Evolutionary conservation across 2,113 vertebrate genomes (phyloP).

Genomic region (Pomatostomus ruficeps): DNA sequence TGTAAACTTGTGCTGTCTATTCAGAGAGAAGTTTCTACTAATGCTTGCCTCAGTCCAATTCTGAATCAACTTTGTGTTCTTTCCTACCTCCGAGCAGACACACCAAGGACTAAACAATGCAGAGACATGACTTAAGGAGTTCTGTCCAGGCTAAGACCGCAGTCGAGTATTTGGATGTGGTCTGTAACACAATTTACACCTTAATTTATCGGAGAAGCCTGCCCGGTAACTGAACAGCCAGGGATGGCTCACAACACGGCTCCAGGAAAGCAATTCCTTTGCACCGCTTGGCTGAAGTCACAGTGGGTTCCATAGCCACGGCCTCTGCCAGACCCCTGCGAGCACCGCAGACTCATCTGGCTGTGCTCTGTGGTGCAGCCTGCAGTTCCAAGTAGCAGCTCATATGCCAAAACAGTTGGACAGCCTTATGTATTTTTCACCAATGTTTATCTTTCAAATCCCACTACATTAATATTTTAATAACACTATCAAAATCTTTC

Average conservation of each 20-base stretch:
- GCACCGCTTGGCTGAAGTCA: neutral
- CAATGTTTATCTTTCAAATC: neutral
- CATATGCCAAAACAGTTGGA: slow-evolving; percentile 4
- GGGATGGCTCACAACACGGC: neutral
- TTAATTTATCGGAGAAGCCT: neutral
- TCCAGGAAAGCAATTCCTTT: neutral
- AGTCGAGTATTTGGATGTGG: neutral
- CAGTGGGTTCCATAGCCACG: neutral
- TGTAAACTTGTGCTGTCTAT: neutral
- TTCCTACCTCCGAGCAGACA: neutral
- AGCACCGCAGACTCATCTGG: neutral
- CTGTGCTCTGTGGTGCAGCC: neutral
- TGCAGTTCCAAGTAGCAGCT: slow-evolving; percentile 32
- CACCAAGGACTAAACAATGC: neutral
- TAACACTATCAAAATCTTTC: neutral
- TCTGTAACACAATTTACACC: neutral
- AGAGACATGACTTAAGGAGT: neutral
- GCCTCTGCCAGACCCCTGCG: neutral
- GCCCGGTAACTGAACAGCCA: neutral
- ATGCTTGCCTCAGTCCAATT: neutral
- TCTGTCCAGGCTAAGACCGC: neutral
- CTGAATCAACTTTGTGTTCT: neutral
- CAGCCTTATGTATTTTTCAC: neutral
- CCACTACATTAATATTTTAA: slow-evolving; percentile 1
- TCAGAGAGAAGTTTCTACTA: neutral